Evolutionary conservation across 1,140 invertebrate genomes (phyloP).

Genomic region (Nymphalis io): DNA sequence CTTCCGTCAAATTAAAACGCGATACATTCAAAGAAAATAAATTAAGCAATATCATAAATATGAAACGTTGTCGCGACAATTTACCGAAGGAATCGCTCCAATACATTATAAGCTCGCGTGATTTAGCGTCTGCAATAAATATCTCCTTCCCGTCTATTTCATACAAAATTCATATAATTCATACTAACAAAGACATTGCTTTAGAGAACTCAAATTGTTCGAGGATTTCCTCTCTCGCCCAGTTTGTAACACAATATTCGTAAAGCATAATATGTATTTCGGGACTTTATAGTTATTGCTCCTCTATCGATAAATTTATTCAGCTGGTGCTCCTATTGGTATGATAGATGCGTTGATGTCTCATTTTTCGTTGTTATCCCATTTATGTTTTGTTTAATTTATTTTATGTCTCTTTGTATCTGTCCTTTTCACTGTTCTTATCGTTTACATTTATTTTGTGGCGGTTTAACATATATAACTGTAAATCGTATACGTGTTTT

Average conservation of each 20-base stretch:
- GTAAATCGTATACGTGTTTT: too few species aligned
- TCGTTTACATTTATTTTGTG: neutral
- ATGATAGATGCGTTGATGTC: constrained; percentile 22
- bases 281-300: constrained; percentile 40
- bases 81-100: constrained; percentile 39
- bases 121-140: constrained; percentile 54
- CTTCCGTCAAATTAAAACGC: neutral
- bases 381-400: constrained; percentile 24
- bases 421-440: neutral
- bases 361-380: constrained; percentile 28
- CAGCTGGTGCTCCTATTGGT: constrained; percentile 17
- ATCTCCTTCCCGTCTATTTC: constrained; percentile 48
- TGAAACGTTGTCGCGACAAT: constrained; percentile 17
- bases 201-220: constrained; percentile 38
- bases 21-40: constrained; percentile 1
- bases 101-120: constrained; percentile 53
- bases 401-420: neutral
- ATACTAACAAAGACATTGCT: constrained; percentile 49
- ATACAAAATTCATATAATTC: constrained; percentile 51
- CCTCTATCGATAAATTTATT: constrained; percentile 31
- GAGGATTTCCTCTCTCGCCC: constrained; percentile 31
- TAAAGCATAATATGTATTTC: constrained; percentile 38
- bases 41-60: constrained; percentile 21
- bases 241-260: constrained; percentile 42
- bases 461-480: neutral